Conservation (phyloP, 2,888 invertebrate species). For the Tethea ocularis region DNA sequence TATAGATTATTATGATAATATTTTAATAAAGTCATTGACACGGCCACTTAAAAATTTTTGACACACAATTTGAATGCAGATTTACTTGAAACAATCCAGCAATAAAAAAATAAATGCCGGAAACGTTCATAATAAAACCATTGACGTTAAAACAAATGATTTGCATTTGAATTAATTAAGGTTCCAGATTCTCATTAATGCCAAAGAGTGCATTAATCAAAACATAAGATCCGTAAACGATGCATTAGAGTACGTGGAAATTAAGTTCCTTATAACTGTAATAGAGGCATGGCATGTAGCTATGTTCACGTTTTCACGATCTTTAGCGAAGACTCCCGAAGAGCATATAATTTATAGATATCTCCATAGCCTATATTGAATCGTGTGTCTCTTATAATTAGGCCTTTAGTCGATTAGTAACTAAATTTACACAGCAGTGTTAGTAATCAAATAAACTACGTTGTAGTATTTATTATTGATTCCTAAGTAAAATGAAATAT, state of each 20-base stretch:
- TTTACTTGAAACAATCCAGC: neutral
- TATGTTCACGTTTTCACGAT: constrained; percentile 3
- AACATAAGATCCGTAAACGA: neutral
- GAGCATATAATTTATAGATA: neutral
- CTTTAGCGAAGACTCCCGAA: neutral
- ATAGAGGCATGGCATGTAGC: neutral
- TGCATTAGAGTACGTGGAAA: neutral
- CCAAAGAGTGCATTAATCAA: neutral
- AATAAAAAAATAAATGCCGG: neutral
- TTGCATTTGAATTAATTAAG: neutral
- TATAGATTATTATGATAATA: neutral
- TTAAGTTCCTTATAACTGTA: neutral
- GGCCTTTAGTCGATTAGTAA: neutral
- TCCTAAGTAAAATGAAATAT: too few species aligned
- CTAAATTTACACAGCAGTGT: neutral
- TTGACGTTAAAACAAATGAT: constrained; percentile 3
- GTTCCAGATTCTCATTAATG: neutral
- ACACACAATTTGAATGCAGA: constrained; percentile 4
- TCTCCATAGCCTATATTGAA: neutral
- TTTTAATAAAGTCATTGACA: neutral
- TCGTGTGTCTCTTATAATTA: neutral
- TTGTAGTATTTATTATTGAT: too few species aligned
- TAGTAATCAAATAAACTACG: too few species aligned
- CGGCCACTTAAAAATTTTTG: neutral
- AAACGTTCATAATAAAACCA: constrained; percentile 1